Conservation (phyloP, 2,113 vertebrate genomes). For the Chelonoidis abingdonii region DNA sequence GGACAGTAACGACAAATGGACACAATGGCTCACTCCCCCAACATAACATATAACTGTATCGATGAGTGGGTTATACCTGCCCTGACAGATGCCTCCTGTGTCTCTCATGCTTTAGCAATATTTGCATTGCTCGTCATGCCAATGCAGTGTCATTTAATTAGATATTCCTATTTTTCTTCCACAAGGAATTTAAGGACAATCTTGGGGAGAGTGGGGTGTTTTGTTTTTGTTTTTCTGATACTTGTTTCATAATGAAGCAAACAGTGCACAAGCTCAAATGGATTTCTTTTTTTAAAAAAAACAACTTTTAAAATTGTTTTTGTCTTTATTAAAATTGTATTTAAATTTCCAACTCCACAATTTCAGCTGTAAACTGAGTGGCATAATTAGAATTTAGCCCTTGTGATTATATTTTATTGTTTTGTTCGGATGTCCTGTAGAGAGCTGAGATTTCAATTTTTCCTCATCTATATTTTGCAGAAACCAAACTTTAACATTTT, state of each 20-base stretch:
- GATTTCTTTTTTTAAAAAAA: not conserved
- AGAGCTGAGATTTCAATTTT: not conserved
- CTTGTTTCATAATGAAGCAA: not conserved
- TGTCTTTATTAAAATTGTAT: not conserved
- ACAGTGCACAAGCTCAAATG: not conserved
- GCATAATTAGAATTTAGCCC: not conserved
- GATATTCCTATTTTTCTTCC: not conserved
- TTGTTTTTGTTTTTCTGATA: not conserved
- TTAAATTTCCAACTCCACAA: not conserved
- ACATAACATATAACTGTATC: rapidly evolving
- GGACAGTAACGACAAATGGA: not conserved
- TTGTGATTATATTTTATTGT: not conserved
- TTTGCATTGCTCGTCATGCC: not conserved
- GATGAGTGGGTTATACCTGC: not conserved
- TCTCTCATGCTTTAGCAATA: not conserved
- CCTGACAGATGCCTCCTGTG: not conserved
- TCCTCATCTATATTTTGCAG: not conserved
- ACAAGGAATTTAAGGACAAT: not conserved
- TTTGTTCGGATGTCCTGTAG: conserved; percentile 5
- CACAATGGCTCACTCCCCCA: not conserved
- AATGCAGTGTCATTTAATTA: not conserved
- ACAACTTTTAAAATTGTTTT: not conserved
- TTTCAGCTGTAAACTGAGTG: conserved; percentile 27
- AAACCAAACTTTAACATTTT: conserved; percentile 27
- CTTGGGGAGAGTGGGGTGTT: not conserved